Conservation (phyloP, 2,888 invertebrate genomes). For the Geophilus truncorum region DNA sequence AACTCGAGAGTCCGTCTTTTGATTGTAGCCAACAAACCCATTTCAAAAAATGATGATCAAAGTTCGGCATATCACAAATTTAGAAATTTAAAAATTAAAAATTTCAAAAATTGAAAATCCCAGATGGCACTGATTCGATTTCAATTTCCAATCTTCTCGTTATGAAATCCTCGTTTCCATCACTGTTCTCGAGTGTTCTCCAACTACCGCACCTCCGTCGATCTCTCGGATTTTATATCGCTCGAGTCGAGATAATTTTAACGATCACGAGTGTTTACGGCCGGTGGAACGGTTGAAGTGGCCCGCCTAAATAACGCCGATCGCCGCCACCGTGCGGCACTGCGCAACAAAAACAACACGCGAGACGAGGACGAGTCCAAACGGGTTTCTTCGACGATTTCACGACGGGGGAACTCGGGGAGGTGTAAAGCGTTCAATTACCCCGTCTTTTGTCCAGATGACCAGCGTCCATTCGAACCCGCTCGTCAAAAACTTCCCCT, state of each 20-base stretch:
- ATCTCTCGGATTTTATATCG: neutral
- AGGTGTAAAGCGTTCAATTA: neutral
- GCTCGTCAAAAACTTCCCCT: neutral
- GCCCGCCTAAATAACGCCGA: neutral
- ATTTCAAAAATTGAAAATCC: neutral
- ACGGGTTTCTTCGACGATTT: too few relatives aligned
- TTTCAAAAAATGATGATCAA: neutral
- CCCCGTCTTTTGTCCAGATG: neutral
- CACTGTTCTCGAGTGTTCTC: too few relatives aligned
- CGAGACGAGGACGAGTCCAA: neutral
- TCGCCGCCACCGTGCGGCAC: neutral
- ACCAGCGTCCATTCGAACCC: neutral
- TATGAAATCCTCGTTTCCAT: too few relatives aligned
- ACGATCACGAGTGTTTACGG: neutral
- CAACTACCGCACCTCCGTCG: neutral
- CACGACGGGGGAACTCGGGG: too few relatives aligned
- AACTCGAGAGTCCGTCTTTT: constrained; percentile 36
- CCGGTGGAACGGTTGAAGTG: neutral
- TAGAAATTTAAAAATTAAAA: neutral
- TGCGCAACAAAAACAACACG: neutral
- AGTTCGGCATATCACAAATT: neutral
- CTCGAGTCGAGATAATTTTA: neutral
- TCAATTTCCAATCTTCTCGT: neutral
- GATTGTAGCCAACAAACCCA: constrained; percentile 35
- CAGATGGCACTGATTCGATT: too few relatives aligned